phyloP scores from a whole-genome alignment of 2,888 invertebrate species.

The Dioctria rufipes region DNA sequence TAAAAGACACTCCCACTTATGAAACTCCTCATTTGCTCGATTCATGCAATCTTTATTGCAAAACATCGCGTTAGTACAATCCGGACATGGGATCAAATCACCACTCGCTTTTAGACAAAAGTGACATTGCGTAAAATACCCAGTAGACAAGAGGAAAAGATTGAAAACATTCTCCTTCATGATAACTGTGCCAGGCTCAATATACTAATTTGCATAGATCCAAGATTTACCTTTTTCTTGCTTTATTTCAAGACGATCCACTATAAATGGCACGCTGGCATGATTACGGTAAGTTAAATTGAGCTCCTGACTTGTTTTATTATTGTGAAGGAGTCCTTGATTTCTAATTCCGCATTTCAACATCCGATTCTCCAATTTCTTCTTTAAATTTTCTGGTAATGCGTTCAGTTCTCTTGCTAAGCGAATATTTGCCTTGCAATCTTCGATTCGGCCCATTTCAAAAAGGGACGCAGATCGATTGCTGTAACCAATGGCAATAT shows the following conservation, averaged over 20 bases:
- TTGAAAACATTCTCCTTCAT: slow-evolving; percentile 84
- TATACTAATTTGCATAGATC: slow-evolving; percentile 78
- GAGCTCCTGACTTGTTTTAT: slow-evolving; percentile 60
- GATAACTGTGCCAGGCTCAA: slow-evolving; percentile 82
- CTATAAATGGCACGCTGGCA: slow-evolving; percentile 75
- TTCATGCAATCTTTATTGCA: slow-evolving; percentile 69
- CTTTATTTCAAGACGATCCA: slow-evolving; percentile 75
- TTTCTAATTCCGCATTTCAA: slow-evolving; percentile 70
- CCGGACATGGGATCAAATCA: slow-evolving; percentile 69
- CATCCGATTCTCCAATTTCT: slow-evolving; percentile 77
- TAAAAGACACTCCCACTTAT: slow-evolving; percentile 83
- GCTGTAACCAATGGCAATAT: slow-evolving; percentile 78
- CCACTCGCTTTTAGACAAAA: slow-evolving; percentile 68
- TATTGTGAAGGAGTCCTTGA: slow-evolving; percentile 59
- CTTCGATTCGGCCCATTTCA: slow-evolving; percentile 76
- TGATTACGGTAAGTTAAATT: slow-evolving; percentile 67
- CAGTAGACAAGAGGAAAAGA: slow-evolving; percentile 70
- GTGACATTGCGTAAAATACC: slow-evolving; percentile 69
- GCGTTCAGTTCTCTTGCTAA: slow-evolving; percentile 74
- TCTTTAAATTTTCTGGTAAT: slow-evolving; percentile 76
- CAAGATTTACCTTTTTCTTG: slow-evolving; percentile 77
- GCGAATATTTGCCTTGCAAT: slow-evolving; percentile 80
- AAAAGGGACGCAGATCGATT: slow-evolving; percentile 85
- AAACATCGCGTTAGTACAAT: slow-evolving; percentile 70
- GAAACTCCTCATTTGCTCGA: slow-evolving; percentile 79